Percentiles rank a stretch among this genome's conserved stretches.
Conservation (phyloP, 2,113 vertebrate genomes). For the Parotia lawesii region DNA sequence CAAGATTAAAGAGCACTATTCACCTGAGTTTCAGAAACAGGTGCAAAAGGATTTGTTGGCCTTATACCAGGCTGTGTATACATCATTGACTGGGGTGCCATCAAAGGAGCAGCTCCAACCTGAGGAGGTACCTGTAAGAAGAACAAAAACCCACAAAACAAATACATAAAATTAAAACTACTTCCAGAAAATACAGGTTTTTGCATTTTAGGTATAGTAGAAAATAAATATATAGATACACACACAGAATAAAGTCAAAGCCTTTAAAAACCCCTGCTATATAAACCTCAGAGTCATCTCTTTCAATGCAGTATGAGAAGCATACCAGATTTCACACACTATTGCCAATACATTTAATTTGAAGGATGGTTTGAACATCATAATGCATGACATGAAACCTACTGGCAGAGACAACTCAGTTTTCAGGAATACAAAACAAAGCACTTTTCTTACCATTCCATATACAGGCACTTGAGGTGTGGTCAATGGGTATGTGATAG, state of each 20-base stretch:
- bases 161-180: background rate
- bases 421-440: background rate
- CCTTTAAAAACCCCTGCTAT: background rate
- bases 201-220: background rate
- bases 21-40: conserved; percentile 85
- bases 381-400: background rate
- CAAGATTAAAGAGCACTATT: background rate
- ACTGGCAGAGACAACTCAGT: background rate
- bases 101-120: conserved; percentile 81
- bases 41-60: conserved; percentile 83
- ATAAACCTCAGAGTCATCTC: background rate
- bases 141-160: background rate
- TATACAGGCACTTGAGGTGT: conserved; percentile 91
- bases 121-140: conserved; percentile 81
- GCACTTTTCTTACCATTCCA: conserved; percentile 81
- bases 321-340: background rate
- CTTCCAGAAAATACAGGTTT: background rate
- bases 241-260: background rate
- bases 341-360: accelerated
- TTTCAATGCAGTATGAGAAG: background rate
- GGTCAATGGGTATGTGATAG: conserved; percentile 83
- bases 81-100: conserved; percentile 84
- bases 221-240: background rate
- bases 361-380: background rate
- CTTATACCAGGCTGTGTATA: conserved; percentile 84